Base-by-base conservation (phyloP, 2,888 invertebrate species). In the Ptychoptera albimana region DNA sequence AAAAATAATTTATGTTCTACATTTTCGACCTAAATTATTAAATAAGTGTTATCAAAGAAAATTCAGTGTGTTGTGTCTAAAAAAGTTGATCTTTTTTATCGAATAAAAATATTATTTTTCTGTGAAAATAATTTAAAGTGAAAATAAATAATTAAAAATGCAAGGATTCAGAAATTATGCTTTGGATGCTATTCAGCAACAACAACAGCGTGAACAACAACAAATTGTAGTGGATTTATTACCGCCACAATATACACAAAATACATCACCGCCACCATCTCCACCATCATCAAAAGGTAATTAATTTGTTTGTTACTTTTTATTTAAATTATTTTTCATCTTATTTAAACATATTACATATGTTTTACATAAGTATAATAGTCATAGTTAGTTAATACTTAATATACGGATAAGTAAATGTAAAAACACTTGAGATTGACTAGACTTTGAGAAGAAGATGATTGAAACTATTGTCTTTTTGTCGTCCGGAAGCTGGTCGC, bases 221-320 rank as follows among this genome's bases (percentile, higher is more conserved):
- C 69, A 72, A 2, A 68, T 74, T 45, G 72, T 77, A 8, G 69
- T 75, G 49, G 76, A 77, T 52, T 61, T 76, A 41, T 68, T 75
- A 43, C 72, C 74, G 12, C 68, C 73, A 9, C 72, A 72, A 53
- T 73, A 73, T 54, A 64, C 58, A 46, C 63, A 65, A 50, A 59
- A 64, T 16, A 61, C 62, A 46, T 63, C 64, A 34, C 73, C 73
- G 29, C 70, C 71, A 9, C 68, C 69, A 40, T 71, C 71, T 0
- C 73, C 73, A 9, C 68, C 69, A 39, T 71, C 71, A 0, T 72
- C 73, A 13, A 68, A 68, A 58, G 68, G 65, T 59, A 66, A 42
- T 37, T 37, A 13, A 37, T 37, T 37, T 13, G 12, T 14, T 9
- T 23, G 8, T 37, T 38, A 9, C 23, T 23, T 37, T 11, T 23